A percentile compares a stretch with the other conserved stretches of the same genome.
Conservation (phyloP, 1,140 invertebrate species). For the Hycleus cichorii region DNA sequence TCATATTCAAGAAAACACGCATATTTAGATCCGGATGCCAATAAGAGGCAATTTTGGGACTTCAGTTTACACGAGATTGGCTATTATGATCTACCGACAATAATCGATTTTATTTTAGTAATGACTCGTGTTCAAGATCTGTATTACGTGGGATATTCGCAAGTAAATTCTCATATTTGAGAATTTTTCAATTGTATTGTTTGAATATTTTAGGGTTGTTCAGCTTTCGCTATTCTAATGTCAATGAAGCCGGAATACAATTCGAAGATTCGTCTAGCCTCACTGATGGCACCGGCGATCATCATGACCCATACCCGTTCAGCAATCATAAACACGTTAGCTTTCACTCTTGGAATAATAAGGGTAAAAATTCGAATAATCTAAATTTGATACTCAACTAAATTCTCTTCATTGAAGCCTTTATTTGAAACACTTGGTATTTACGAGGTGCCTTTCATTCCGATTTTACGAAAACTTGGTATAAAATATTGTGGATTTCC, state of each 20-base stretch:
- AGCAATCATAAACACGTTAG: no score
- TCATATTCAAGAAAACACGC: conserved; percentile 49
- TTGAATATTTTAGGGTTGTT: conserved; percentile 43
- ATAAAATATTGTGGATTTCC: no score
- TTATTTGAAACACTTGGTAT: no score
- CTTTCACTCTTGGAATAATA: no score
- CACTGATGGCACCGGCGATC: background rate
- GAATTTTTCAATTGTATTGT: no score
- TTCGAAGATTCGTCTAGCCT: conserved; percentile 41
- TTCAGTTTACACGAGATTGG: conserved; percentile 57
- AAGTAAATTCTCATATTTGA: conserved; percentile 30
- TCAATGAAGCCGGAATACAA: conserved; percentile 48
- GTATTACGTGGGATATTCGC: conserved; percentile 58
- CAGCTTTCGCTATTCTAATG: conserved; percentile 46
- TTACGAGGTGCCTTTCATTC: no score
- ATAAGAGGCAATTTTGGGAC: conserved; percentile 58
- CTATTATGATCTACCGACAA: conserved; percentile 57
- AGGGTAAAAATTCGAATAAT: no score
- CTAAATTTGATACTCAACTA: no score
- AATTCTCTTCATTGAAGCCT: no score
- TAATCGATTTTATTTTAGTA: conserved; percentile 58
- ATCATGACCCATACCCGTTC: no score
- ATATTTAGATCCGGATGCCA: conserved; percentile 38
- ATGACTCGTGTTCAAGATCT: conserved; percentile 43
- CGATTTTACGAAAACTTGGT: no score